Evolutionary conservation across 2,113 vertebrate species (phyloP).

Genomic region (Odobenus rosmarus): DNA sequence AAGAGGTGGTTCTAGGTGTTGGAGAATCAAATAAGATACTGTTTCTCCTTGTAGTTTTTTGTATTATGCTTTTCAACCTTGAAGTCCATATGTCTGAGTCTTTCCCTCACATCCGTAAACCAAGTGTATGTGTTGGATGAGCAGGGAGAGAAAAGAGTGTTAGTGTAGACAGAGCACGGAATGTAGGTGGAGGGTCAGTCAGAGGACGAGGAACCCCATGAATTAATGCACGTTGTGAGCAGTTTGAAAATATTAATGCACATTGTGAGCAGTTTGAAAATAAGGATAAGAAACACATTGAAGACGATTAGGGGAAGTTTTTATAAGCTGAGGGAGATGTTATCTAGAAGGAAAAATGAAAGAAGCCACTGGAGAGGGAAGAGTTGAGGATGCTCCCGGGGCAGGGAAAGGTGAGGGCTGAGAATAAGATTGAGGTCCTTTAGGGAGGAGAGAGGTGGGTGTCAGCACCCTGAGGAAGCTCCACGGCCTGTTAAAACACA

Average conservation of each 20-base stretch:
- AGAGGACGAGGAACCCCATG: background rate
- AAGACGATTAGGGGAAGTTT: background rate
- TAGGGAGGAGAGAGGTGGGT: background rate
- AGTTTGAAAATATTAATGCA: background rate
- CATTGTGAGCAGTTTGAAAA: background rate
- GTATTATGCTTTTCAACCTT: background rate
- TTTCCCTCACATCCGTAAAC: background rate
- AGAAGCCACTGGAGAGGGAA: background rate
- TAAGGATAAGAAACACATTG: background rate
- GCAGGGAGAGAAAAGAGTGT: too few species aligned
- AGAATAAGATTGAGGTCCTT: background rate
- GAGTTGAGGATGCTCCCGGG: background rate
- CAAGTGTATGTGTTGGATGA: too few species aligned
- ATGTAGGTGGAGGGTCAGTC: too few species aligned
- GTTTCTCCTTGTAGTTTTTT: background rate
- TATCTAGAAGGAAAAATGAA: background rate
- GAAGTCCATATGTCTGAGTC: background rate
- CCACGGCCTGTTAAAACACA: background rate
- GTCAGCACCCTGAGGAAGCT: too few species aligned
- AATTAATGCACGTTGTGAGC: fast-evolving
- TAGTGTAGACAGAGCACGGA: background rate
- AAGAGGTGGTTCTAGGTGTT: background rate
- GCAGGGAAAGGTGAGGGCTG: background rate
- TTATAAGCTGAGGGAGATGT: background rate
- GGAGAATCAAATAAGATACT: background rate